Conservation (phyloP, 2,888 invertebrate genomes). For the Chymomyza caudatula region DNA sequence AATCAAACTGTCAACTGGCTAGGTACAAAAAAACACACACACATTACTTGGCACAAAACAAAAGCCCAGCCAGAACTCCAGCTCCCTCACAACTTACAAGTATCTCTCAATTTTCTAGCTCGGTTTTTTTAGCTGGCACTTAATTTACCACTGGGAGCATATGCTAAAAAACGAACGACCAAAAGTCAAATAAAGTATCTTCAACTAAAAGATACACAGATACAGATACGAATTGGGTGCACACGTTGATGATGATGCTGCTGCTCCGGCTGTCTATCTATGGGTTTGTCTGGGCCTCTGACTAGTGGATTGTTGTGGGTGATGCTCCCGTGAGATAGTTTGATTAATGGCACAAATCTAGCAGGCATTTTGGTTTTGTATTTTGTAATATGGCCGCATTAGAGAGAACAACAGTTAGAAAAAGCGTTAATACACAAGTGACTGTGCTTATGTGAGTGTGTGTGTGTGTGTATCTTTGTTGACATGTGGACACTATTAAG, state of each 20-base stretch:
- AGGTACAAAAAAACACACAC: conserved; percentile 2
- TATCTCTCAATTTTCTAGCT: conserved; percentile 42
- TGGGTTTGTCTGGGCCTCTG: background rate
- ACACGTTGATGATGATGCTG: conserved; percentile 41
- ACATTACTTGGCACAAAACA: conserved; percentile 10
- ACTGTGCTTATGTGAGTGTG: conserved; percentile 7
- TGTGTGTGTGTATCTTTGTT: conserved; percentile 3
- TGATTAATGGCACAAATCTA: conserved; percentile 73
- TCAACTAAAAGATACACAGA: conserved; percentile 53
- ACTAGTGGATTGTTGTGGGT: conserved; percentile 26
- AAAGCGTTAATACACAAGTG: conserved; percentile 58
- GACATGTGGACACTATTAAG: conserved; percentile 61
- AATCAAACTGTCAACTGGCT: conserved; percentile 53
- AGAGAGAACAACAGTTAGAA: conserved; percentile 33
- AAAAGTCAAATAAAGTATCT: conserved; percentile 65
- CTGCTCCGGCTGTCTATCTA: background rate
- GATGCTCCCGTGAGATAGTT: conserved; percentile 76
- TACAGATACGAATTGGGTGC: conserved; percentile 24
- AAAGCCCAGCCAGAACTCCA: conserved; percentile 30
- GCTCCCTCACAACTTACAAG: conserved; percentile 32
- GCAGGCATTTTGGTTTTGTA: conserved; percentile 33
- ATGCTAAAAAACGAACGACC: conserved; percentile 64
- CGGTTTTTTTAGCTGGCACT: conserved; percentile 21
- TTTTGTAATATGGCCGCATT: conserved; percentile 37
- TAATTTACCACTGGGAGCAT: conserved; percentile 56